Evolutionary conservation across 2,113 vertebrate species (phyloP), one percentile per base, ranked within the genome.

Genomic region (Sturnira hondurensis): DNA sequence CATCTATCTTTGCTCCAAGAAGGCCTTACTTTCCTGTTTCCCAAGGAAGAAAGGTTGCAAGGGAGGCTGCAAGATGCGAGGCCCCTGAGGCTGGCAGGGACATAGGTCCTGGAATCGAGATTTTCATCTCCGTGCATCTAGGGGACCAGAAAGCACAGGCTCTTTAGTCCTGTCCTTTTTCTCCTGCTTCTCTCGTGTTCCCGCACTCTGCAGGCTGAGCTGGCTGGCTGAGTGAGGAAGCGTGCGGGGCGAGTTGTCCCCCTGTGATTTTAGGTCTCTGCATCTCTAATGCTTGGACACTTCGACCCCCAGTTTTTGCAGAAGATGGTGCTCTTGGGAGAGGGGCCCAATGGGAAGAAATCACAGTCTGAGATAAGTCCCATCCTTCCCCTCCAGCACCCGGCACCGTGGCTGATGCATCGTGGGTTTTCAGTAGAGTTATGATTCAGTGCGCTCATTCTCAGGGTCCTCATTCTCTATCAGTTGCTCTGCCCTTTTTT

Each of bases 361-460:
- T 76, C 28, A 3, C 83, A 6, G 38, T 45, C 12, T 0, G 6
- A 19, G 38, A 50, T 63, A 63, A 14, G 5, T 11, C 6, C 7
- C 3, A 2, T 7, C 15, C 36, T 58, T 73, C 38, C 41, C 36
- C 41, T n/a, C 65, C 67, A 17, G 41, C 14, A 7, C 19, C 63
- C 2, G 2, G n/a, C 1, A 33, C 24, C 1, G 0, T 16, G 43
- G 61, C 52, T 36, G 1, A 78, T 1, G 41, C 61, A 5, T 13
- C n/a, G 17, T 15, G 33, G 82, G n/a, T 20, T 85, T 76, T 68
- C 76, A 47, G 58, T 43, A 76, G 58, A 61, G 12, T 43, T 67
- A 36, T 31, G 54, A 77, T 22, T 89, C 10, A 9, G 2, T 36
- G 9, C 77, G 10, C 43, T 20, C 24, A 70, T 28, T 11, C 36